Conservation (phyloP, 2,888 invertebrate genomes). For the Eulithis prunata region DNA sequence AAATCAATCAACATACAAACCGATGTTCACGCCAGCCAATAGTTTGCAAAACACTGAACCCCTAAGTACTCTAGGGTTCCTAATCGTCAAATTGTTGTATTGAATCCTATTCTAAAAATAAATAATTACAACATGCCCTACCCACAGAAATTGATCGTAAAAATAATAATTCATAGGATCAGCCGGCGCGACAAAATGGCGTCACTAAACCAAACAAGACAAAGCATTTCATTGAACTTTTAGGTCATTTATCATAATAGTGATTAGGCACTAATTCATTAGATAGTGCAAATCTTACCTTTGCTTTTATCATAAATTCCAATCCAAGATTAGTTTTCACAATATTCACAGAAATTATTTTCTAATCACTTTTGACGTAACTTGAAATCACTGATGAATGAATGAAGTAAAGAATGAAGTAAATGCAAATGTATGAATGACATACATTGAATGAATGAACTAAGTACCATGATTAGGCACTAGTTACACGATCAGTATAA, state of each 20-base stretch:
- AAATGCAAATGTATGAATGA: slow-evolving; percentile 1
- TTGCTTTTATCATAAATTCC: slow-evolving; percentile 61
- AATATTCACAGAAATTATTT: slow-evolving; percentile 69
- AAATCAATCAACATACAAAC: slow-evolving; percentile 45
- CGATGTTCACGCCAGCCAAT: slow-evolving; percentile 28
- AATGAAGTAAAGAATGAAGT: slow-evolving; percentile 14
- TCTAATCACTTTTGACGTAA: slow-evolving; percentile 77
- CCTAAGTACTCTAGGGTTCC: neutral
- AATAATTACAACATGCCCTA: slow-evolving; percentile 54
- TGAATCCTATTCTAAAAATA: slow-evolving; percentile 42
- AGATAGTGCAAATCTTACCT: slow-evolving; percentile 46
- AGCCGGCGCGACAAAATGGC: slow-evolving; percentile 85
- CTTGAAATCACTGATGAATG: slow-evolving; percentile 51
- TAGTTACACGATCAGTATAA: too few species aligned
- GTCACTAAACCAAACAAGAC: slow-evolving; percentile 79
- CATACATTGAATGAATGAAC: neutral
- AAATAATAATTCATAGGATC: slow-evolving; percentile 74
- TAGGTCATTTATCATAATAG: neutral
- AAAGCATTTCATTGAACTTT: slow-evolving; percentile 44
- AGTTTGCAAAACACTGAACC: neutral
- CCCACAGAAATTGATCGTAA: slow-evolving; percentile 58
- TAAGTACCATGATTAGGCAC: too few species aligned
- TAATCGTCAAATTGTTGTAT: slow-evolving; percentile 23
- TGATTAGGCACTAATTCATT: neutral
- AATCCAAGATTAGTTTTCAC: slow-evolving; percentile 62